These are phyloP conservation scores for Drosophila ercepeae DNA, from an alignment of 1,140 invertebrate species.

Conservation along the genomic window DNA sequence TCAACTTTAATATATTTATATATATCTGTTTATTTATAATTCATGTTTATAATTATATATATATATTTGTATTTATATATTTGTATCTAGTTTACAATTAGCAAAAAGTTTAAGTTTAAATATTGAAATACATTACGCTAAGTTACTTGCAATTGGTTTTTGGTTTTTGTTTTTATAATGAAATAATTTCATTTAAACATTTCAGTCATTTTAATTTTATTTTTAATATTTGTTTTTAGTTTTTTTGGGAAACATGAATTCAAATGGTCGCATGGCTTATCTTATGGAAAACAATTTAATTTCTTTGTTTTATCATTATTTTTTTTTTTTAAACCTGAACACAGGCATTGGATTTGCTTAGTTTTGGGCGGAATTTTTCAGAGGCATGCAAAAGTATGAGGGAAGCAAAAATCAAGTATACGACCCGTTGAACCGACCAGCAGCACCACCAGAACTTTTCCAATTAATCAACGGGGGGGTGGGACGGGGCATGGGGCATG, in stretches of 20 bases:
- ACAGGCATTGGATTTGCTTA: conserved; percentile 74
- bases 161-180: conserved; percentile 52
- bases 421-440: conserved; percentile 38
- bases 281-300: conserved; percentile 43
- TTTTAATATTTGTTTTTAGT: conserved; percentile 6
- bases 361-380: conserved; percentile 40
- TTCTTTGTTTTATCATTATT: conserved; percentile 25
- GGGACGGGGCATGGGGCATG: background rate
- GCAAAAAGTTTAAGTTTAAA: conserved; percentile 56
- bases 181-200: conserved; percentile 76
- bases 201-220: conserved; percentile 68
- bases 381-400: background rate
- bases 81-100: conserved; percentile 60
- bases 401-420: conserved; percentile 25
- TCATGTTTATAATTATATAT: conserved; percentile 26
- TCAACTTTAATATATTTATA: conserved; percentile 65
- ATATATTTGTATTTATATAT: conserved; percentile 30
- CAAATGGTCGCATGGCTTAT: conserved; percentile 45
- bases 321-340: conserved; percentile 9
- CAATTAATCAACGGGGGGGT: conserved; percentile 61
- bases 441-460: conserved; percentile 44
- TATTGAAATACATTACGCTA: conserved; percentile 58
- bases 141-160: conserved; percentile 42
- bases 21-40: conserved; percentile 28
- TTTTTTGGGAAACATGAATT: conserved; percentile 31